phyloP scores from a whole-genome alignment of 2,113 vertebrate species.

The Prochilodus magdalenae region DNA sequence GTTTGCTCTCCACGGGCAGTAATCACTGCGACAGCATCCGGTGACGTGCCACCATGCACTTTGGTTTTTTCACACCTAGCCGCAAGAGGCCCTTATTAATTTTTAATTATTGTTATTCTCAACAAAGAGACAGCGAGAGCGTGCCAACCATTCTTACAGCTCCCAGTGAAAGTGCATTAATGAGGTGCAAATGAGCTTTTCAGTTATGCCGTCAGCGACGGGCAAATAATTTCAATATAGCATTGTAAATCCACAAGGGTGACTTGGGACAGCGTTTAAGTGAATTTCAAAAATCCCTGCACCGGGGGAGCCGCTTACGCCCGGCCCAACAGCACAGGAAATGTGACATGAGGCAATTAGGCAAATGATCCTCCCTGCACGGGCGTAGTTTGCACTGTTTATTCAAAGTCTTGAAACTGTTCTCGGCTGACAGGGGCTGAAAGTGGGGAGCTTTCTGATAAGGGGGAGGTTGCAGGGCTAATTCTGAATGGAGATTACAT shows the following conservation, averaged over 20 bases:
- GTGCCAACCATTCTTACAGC: background rate
- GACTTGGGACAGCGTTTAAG: conserved; percentile 10
- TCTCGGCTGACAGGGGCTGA: conserved; percentile 33
- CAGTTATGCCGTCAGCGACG: conserved; percentile 30
- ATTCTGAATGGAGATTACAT: conserved; percentile 56
- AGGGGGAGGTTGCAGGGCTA: background rate
- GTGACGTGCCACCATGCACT: background rate
- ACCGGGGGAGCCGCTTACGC: conserved; percentile 22
- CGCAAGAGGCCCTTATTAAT: conserved; percentile 25
- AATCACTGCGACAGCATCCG: background rate
- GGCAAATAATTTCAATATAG: conserved; percentile 22
- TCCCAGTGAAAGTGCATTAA: conserved; percentile 46
- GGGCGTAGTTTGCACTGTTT: conserved; percentile 35
- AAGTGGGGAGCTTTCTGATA: conserved; percentile 23
- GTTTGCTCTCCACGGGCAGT: background rate
- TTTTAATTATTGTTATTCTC: conserved; percentile 45
- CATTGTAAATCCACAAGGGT: background rate
- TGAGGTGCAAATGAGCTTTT: conserved; percentile 43
- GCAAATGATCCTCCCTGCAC: conserved; percentile 37
- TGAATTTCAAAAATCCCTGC: conserved; percentile 10
- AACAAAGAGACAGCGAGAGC: conserved; percentile 24
- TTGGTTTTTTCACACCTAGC: conserved; percentile 13
- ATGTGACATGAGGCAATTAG: conserved; percentile 51
- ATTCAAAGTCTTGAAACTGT: conserved; percentile 36
- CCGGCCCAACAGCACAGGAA: conserved; percentile 40